These are phyloP conservation scores for Acrossocheilus wenchowensis DNA, from an alignment of 2,797 vertebrate genomes.

Conservation along the genomic window DNA sequence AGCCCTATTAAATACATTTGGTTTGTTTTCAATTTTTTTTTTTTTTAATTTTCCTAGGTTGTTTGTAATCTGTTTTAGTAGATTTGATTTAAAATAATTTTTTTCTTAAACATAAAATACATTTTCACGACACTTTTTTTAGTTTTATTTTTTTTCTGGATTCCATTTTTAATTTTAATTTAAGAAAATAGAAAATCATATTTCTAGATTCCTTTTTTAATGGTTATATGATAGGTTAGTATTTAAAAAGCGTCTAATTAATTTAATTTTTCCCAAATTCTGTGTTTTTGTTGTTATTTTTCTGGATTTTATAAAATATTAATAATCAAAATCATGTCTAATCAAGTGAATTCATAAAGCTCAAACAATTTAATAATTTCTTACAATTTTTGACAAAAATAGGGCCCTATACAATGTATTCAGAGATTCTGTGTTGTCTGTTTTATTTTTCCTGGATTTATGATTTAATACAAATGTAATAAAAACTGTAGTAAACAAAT, in stretches of 20 bases:
- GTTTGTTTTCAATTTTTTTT: too few species aligned
- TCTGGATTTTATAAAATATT: neutral
- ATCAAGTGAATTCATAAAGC: neutral
- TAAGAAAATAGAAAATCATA: neutral
- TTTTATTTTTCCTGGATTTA: neutral
- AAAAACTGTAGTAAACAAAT: neutral
- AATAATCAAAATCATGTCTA: neutral
- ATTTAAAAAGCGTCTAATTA: neutral
- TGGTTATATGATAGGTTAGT: neutral
- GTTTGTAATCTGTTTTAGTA: too few species aligned
- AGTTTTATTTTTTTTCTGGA: accelerated
- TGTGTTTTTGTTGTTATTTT: neutral
- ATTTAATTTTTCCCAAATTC: neutral
- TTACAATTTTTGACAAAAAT: neutral
- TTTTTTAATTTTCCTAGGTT: neutral
- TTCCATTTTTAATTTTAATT: neutral
- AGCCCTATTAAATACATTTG: neutral
- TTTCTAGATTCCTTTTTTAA: neutral
- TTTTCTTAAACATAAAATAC: neutral
- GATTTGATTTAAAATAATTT: neutral
- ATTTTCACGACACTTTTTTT: neutral
- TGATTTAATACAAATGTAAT: neutral
- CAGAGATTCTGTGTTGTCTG: neutral
- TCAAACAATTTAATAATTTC: neutral
- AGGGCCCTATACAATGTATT: neutral